A percentile compares a stretch with the other conserved stretches of the same genome.
phyloP scores from a whole-genome alignment of 2,113 vertebrate species.

The Microcebus griseorufus region DNA sequence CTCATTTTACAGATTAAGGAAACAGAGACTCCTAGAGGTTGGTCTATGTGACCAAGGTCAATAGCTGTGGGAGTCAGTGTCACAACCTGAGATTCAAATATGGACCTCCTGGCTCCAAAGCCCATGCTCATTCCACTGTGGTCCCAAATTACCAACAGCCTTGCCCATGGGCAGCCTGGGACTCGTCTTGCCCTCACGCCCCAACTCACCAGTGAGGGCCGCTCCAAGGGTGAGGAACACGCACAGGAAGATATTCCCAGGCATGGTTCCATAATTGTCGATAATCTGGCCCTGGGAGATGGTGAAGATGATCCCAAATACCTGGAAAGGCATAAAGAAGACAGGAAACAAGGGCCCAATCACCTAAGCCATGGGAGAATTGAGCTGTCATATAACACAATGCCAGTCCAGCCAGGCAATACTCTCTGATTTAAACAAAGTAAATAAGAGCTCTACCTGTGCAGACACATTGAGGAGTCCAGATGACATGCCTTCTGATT shows the following conservation, averaged over 20 bases:
- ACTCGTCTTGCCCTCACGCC: background rate
- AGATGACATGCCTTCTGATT: conserved; percentile 96
- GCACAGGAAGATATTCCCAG: conserved; percentile 94
- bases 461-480: conserved; percentile 96
- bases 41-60: background rate
- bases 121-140: background rate
- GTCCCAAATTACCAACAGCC: background rate
- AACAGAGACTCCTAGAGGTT: background rate
- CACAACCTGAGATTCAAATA: background rate
- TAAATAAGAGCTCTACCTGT: conserved; percentile 87
- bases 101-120: background rate
- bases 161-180: background rate
- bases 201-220: conserved; percentile 90
- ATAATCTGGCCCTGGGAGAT: conserved; percentile 94
- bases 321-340: conserved; percentile 82
- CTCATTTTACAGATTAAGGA: background rate
- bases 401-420: background rate
- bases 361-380: background rate
- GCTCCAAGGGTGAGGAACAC: conserved; percentile 91
- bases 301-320: conserved; percentile 97
- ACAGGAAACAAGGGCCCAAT: background rate
- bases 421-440: background rate
- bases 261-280: conserved; percentile 86
- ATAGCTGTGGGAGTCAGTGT: background rate
- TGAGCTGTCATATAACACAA: background rate